Conservation (phyloP, 2,113 vertebrate species). For the Artemisiospiza belli region DNA sequence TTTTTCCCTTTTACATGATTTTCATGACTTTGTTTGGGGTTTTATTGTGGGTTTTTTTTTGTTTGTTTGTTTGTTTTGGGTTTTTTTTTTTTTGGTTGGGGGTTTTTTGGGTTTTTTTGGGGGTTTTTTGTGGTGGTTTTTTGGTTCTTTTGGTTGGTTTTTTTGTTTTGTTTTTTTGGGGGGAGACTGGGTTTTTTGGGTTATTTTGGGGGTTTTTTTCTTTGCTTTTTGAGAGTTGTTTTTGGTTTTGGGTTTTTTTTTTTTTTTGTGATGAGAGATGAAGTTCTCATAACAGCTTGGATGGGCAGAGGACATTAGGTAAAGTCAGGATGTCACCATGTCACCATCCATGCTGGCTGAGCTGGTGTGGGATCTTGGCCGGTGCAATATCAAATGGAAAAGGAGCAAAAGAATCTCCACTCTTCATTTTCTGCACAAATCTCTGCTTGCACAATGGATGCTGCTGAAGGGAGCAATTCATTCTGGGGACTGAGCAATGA, state of each 20-base stretch:
- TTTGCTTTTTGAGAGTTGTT: background rate
- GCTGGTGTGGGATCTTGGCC: background rate
- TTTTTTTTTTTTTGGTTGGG: no score
- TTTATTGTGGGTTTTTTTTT: no score
- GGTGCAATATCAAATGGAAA: accelerated
- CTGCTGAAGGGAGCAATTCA: background rate
- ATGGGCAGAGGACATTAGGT: background rate
- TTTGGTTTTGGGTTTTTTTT: no score
- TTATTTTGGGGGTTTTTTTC: no score
- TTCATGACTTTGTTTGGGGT: background rate
- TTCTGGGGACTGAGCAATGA: background rate
- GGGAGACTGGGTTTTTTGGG: background rate
- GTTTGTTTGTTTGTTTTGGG: no score
- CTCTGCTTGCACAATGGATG: background rate
- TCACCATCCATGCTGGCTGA: background rate
- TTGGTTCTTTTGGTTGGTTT: no score
- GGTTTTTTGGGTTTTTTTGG: no score
- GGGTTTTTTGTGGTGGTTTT: no score
- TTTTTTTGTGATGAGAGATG: background rate
- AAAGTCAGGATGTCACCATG: background rate
- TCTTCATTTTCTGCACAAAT: background rate
- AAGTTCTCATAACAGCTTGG: background rate
- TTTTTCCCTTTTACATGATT: background rate
- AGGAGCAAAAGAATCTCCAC: background rate
- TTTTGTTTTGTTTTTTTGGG: no score